Evolutionary conservation across 2,797 vertebrate genomes (phyloP), one percentile per base, ranked within the genome.

Genomic region (Hyperoplus immaculatus): DNA sequence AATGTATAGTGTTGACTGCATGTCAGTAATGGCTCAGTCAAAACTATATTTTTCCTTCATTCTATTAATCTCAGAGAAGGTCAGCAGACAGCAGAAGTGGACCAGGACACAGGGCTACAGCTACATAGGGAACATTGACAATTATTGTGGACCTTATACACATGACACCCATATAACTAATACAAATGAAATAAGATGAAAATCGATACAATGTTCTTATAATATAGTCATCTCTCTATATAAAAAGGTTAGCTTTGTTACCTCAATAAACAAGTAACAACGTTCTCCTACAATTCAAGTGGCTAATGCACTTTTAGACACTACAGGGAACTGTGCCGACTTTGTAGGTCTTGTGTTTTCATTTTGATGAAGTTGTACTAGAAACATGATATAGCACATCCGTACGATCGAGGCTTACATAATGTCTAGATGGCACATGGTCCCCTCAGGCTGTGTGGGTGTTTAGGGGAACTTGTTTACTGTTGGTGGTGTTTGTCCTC

Each of bases 391-490:
- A 82, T 83, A 90, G 83, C 87, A 90, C 86, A 89, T 86, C 72
- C 43, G 76, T 78, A 78, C 67, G 82, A 75, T 68, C 76, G 78
- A 89, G 74, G 67, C 84, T 83, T 86, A 75, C 81, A 69, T 87
- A 81, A 68, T 71, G 71, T 81, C 69, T 91, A 80, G 84, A 74
- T 79, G 64, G 60, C 83, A 88, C 85, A 62, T 1, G 47, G 67
- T 77, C 65, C n/a, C 9, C 54, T 75, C 49, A 55, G 88, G 72
- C 87, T 66, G 77, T 81, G 77, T 79, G 79, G 80, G 50, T 82
- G 68, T 90, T 86, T 81, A 90, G 83, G 88, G 75, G 72, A 87
- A 78, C 69, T 78, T 78, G 85, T 90, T 93, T 90, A 86, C 88
- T 85, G 76, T 91, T 47, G 77, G 77, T 91, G 81, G 75, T 87